phyloP scores from a whole-genome alignment of 2,113 vertebrate genomes.

The Stigmatopora argus region DNA sequence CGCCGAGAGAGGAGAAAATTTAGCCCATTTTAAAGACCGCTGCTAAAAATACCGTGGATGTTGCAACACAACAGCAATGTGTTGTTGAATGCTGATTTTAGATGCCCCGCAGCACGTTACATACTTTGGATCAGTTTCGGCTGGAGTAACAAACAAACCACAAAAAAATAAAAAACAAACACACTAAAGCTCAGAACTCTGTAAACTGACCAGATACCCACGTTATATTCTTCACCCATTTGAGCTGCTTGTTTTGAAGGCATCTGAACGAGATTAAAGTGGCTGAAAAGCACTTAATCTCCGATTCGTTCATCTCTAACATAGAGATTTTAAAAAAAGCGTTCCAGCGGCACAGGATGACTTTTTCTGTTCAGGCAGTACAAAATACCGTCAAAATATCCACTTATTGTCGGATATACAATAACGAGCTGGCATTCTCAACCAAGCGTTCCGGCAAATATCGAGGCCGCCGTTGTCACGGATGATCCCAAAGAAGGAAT shows the following conservation, averaged over 20 bases:
- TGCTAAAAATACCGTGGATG: slow-evolving; percentile 57
- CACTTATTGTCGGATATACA: slow-evolving; percentile 12
- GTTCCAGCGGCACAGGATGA: slow-evolving; percentile 10
- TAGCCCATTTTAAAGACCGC: slow-evolving; percentile 13
- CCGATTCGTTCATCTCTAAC: slow-evolving; percentile 5
- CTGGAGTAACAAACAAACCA: slow-evolving; percentile 17
- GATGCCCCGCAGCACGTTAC: slow-evolving; percentile 16
- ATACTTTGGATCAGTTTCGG: slow-evolving; percentile 22
- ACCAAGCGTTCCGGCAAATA: neutral
- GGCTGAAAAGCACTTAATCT: slow-evolving; percentile 12
- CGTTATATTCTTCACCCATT: neutral
- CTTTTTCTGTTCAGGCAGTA: slow-evolving; percentile 3
- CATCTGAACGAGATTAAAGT: slow-evolving; percentile 28
- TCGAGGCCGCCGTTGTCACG: slow-evolving; percentile 5
- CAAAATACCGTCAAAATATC: slow-evolving; percentile 16
- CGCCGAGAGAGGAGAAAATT: slow-evolving; percentile 40
- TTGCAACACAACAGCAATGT: slow-evolving; percentile 57
- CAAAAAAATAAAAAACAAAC: slow-evolving; percentile 10
- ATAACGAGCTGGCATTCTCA: slow-evolving; percentile 5
- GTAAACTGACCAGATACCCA: slow-evolving; percentile 33
- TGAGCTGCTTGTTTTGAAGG: slow-evolving; percentile 19
- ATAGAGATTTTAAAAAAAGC: slow-evolving; percentile 33
- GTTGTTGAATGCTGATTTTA: slow-evolving; percentile 36
- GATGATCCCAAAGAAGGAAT: slow-evolving; percentile 17
- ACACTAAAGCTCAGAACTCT: slow-evolving; percentile 12